Percentiles rank a stretch among this genome's conserved stretches.
Conservation (phyloP, 2,888 invertebrate genomes). For the Aphrophora alni region DNA sequence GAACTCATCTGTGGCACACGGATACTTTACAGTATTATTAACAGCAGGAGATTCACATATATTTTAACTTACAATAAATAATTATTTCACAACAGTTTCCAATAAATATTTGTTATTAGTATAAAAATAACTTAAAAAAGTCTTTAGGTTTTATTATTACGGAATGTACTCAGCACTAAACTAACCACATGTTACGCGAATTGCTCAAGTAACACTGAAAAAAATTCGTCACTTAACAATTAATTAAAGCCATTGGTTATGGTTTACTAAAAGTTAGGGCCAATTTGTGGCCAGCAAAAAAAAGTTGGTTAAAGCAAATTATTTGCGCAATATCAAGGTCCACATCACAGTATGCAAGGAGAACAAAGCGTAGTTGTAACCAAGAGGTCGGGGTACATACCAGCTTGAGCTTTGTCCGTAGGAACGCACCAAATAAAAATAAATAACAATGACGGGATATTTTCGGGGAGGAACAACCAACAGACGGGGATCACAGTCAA, state of each 20-base stretch:
- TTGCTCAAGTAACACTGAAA: background rate
- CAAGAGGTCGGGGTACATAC: background rate
- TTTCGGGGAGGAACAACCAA: slow-evolving; percentile 10
- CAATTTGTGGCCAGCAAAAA: slow-evolving; percentile 22
- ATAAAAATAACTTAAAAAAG: slow-evolving; percentile 48
- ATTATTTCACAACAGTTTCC: slow-evolving; percentile 31
- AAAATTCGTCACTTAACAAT: slow-evolving; percentile 42
- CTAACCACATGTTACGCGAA: background rate
- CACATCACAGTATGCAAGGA: slow-evolving; percentile 10
- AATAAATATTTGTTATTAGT: slow-evolving; percentile 43
- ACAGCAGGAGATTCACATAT: background rate
- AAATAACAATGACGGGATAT: slow-evolving; percentile 16
- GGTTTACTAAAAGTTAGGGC: slow-evolving; percentile 34
- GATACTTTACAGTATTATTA: background rate
- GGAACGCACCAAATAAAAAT: background rate
- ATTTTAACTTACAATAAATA: slow-evolving; percentile 35
- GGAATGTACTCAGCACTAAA: slow-evolving; percentile 39
- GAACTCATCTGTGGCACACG: slow-evolving; percentile 3
- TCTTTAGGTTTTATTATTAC: slow-evolving; percentile 35
- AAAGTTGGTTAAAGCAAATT: background rate
- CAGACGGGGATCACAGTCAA: background rate
- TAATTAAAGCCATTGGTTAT: slow-evolving; percentile 42
- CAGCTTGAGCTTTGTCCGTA: slow-evolving; percentile 7
- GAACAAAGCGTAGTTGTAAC: background rate
- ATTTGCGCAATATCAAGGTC: background rate